Conservation (phyloP, 2,888 invertebrate species). For the Iphiclides podalirius region DNA sequence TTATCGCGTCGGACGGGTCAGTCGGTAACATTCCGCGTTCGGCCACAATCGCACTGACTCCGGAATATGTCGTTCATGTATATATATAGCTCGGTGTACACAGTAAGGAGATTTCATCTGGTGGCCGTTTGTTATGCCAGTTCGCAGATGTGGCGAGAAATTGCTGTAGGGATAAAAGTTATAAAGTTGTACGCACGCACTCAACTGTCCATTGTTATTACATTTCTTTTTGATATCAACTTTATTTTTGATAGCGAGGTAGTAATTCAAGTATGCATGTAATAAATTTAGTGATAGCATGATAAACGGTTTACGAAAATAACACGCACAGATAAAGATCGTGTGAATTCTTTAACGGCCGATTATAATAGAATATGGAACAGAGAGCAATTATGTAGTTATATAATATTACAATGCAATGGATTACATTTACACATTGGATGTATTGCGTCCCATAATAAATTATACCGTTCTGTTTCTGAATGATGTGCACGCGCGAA, state of each 20-base stretch:
- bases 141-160: neutral
- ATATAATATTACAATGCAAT: too few relatives aligned
- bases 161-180: conserved; percentile 7
- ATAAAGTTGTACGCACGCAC: conserved; percentile 29
- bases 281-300: too few relatives aligned
- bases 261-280: too few relatives aligned
- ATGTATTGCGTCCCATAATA: too few relatives aligned
- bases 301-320: too few relatives aligned
- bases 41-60: conserved; percentile 9
- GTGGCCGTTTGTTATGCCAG: neutral
- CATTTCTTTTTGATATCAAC: neutral
- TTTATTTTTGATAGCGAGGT: neutral
- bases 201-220: conserved; percentile 15
- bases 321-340: too few relatives aligned
- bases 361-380: too few relatives aligned
- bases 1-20: conserved; percentile 24
- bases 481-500: too few relatives aligned
- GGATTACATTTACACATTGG: too few relatives aligned
- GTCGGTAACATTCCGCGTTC: conserved; percentile 26
- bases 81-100: conserved; percentile 23
- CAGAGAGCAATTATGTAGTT: too few relatives aligned
- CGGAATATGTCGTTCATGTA: conserved; percentile 9
- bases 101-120: conserved; percentile 13
- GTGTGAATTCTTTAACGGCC: too few relatives aligned
- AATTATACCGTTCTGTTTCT: too few relatives aligned